A percentile compares a stretch with the other conserved stretches of the same genome.
phyloP scores from a whole-genome alignment of 2,113 vertebrate species.

The Triplophysa dalaica region DNA sequence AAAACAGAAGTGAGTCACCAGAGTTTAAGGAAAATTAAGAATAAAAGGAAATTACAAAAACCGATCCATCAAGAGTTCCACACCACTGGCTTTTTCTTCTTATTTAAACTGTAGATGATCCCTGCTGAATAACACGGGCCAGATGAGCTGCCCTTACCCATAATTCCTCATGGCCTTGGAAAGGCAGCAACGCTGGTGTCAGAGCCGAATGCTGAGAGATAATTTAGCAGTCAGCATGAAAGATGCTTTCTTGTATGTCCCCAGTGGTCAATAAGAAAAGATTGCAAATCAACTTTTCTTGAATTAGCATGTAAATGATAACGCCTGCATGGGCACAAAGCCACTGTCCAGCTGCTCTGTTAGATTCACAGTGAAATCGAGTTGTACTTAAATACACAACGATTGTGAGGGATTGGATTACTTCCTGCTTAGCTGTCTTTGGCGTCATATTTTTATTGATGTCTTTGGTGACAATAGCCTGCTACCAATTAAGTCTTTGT shows the following conservation, averaged over 20 bases:
- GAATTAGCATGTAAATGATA: conserved; percentile 46
- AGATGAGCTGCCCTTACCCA: conserved; percentile 17
- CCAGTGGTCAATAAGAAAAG: neutral
- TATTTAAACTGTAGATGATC: conserved; percentile 16
- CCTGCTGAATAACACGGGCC: conserved; percentile 11
- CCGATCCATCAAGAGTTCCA: neutral
- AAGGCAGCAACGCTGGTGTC: neutral
- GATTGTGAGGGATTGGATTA: neutral
- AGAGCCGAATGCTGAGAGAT: conserved; percentile 26
- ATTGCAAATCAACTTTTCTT: conserved; percentile 43
- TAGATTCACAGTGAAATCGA: neutral
- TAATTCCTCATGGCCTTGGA: conserved; percentile 14
- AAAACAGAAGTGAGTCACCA: neutral
- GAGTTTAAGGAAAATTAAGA: conserved; percentile 24
- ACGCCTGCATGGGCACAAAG: neutral
- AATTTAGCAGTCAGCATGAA: neutral
- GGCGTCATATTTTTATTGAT: neutral
- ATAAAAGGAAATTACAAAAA: neutral
- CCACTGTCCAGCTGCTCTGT: neutral
- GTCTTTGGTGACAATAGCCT: neutral
- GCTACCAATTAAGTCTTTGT: neutral
- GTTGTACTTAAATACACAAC: conserved; percentile 9
- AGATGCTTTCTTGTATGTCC: conserved; percentile 13
- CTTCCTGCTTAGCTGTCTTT: neutral
- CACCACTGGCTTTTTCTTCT: conserved; percentile 15